These are phyloP conservation scores for Cantharis lateralis DNA, from an alignment of 2,888 invertebrate species.

Conservation along the genomic window DNA sequence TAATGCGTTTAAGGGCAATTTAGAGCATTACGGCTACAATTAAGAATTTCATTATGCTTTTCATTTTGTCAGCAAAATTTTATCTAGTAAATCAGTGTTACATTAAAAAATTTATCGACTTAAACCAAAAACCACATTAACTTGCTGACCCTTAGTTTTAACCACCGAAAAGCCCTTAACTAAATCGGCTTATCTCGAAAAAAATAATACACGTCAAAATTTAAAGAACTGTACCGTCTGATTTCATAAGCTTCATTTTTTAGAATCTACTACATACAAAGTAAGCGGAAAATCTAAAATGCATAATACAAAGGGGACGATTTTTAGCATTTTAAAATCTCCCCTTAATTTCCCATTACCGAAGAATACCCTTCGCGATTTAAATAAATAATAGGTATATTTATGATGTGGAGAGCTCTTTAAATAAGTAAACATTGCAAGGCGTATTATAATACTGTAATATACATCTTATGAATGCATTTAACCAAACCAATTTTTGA, in stretches of 20 bases:
- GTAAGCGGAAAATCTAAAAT: constrained; percentile 30
- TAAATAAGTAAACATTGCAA: constrained; percentile 43
- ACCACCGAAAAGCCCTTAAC: not conserved
- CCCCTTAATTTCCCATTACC: constrained; percentile 35
- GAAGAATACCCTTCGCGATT: constrained; percentile 44
- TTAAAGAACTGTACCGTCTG: constrained; percentile 24
- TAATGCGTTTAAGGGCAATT: constrained; percentile 25
- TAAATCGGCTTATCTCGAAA: constrained; percentile 23
- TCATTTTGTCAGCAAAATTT: not conserved
- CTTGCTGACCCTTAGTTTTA: not conserved
- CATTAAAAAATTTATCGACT: not conserved
- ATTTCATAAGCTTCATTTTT: constrained; percentile 21
- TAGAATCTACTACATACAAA: constrained; percentile 18
- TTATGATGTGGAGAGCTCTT: constrained; percentile 48
- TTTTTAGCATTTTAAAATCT: constrained; percentile 34
- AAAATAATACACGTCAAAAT: constrained; percentile 27
- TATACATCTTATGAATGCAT: constrained; percentile 35
- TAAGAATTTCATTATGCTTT: constrained; percentile 5
- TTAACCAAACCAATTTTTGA: constrained; percentile 18
- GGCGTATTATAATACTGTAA: constrained; percentile 37
- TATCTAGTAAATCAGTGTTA: not conserved
- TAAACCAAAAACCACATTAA: not conserved
- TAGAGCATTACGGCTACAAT: constrained; percentile 13
- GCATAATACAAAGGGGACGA: constrained; percentile 31
- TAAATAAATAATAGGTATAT: constrained; percentile 51